phyloP scores from a whole-genome alignment of 2,113 vertebrate genomes.

The Chloebia gouldiae region DNA sequence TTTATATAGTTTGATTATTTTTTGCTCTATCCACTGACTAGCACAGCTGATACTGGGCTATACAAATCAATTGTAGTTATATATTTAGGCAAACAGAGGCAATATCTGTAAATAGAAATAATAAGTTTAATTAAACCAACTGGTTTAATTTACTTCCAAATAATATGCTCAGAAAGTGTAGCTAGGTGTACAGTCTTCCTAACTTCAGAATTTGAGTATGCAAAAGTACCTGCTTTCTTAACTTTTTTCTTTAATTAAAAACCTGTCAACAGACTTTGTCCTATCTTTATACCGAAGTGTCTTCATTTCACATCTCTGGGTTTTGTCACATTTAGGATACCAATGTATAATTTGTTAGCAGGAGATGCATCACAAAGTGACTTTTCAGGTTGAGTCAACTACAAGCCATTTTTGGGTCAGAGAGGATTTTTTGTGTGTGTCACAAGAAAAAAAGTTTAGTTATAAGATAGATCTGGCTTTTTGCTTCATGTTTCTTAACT shows the following conservation, averaged over 20 bases:
- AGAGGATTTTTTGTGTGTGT: not conserved
- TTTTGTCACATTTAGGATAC: not conserved
- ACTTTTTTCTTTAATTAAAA: not conserved
- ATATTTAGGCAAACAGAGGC: not conserved
- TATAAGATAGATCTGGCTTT: not conserved
- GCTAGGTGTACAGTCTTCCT: not conserved
- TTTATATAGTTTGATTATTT: not conserved
- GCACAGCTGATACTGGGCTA: not conserved
- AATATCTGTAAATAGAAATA: not conserved
- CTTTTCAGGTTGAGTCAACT: not conserved
- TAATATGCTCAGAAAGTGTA: not conserved
- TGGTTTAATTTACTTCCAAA: not conserved
- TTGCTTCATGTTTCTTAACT: not conserved
- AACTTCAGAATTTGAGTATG: not conserved
- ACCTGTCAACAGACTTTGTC: not conserved
- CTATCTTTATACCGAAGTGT: not conserved
- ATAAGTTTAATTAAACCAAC: not conserved
- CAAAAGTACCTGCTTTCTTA: not conserved
- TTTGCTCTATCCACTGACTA: not conserved
- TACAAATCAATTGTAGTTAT: not conserved
- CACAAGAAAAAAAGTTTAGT: not conserved
- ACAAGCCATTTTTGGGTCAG: not conserved
- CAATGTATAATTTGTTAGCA: not conserved
- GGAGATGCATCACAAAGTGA: not conserved
- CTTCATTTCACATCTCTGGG: not conserved